phyloP scores from a whole-genome alignment of 2,113 vertebrate genomes.

The Madoqua kirkii region DNA sequence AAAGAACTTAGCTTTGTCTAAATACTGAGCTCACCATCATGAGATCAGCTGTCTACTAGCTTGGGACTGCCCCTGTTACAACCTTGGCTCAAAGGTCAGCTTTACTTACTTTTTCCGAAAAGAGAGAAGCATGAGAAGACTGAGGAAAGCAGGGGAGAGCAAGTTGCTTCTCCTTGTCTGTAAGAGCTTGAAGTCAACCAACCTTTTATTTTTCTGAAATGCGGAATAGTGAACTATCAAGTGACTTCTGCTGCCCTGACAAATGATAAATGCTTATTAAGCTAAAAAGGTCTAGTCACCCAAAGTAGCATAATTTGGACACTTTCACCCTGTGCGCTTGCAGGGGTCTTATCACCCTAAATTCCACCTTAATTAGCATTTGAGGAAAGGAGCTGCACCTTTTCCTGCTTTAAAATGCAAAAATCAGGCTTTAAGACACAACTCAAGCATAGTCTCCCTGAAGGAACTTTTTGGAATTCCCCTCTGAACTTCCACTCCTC shows the following conservation, averaged over 20 bases:
- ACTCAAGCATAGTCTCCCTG: not conserved
- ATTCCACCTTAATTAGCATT: not conserved
- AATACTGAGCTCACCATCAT: not conserved
- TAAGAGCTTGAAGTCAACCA: not conserved
- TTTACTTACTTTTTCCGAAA: not conserved
- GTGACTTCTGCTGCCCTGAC: not conserved
- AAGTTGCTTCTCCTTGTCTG: not conserved
- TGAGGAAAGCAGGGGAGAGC: accelerated
- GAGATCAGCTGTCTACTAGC: not conserved
- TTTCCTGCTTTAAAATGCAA: not conserved
- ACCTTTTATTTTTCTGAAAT: slow-evolving; percentile 4
- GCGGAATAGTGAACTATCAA: not conserved
- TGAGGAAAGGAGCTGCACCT: not conserved
- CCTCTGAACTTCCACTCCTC: not conserved
- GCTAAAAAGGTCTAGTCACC: not conserved
- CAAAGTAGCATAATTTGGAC: not conserved
- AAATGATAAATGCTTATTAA: not conserved
- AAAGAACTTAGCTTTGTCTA: not conserved
- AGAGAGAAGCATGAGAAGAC: not conserved
- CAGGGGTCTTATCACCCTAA: not conserved
- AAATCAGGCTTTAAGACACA: not conserved
- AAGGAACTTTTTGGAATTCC: not conserved
- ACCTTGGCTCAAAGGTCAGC: not conserved
- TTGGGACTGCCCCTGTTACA: not conserved
- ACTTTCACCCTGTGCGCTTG: not conserved